Conservation (phyloP, 2,888 invertebrate species). For the Eumacrocentrus americanus region DNA sequence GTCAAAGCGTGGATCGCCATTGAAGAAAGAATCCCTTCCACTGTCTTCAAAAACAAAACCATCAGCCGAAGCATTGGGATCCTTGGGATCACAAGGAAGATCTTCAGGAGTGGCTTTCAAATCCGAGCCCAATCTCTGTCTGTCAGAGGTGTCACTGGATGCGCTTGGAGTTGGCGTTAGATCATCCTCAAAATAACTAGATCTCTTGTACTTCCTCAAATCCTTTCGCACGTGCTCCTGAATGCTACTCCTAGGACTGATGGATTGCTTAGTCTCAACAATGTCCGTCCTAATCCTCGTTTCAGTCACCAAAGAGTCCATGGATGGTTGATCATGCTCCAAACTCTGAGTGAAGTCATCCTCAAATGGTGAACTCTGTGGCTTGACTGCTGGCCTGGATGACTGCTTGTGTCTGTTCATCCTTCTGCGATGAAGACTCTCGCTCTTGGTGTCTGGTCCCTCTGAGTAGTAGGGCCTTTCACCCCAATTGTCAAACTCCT, state of each 20-base stretch:
- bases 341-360: constrained; percentile 67
- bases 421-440: constrained; percentile 54
- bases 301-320: constrained; percentile 45
- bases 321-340: constrained; percentile 49
- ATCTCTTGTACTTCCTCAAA: constrained; percentile 42
- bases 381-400: constrained; percentile 50
- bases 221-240: constrained; percentile 47
- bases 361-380: constrained; percentile 67
- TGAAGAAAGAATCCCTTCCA: constrained; percentile 51
- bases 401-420: constrained; percentile 53
- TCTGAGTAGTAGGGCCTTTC: constrained; percentile 59
- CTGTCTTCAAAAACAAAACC: constrained; percentile 47
- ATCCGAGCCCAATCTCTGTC: constrained; percentile 46
- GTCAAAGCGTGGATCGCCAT: constrained; percentile 54
- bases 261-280: constrained; percentile 37
- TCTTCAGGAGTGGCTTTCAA: constrained; percentile 55
- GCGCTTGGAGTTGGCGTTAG: constrained; percentile 64
- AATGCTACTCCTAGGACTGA: constrained; percentile 43
- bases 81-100: constrained; percentile 42
- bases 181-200: constrained; percentile 66
- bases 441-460: constrained; percentile 51
- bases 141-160: constrained; percentile 53
- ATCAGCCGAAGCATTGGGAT: constrained; percentile 41
- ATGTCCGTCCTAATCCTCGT: constrained; percentile 46
- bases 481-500: constrained; percentile 57